Percentiles rank a stretch among this genome's conserved stretches.
phyloP scores from a whole-genome alignment of 1,140 invertebrate genomes.

The Halesus radiatus region DNA sequence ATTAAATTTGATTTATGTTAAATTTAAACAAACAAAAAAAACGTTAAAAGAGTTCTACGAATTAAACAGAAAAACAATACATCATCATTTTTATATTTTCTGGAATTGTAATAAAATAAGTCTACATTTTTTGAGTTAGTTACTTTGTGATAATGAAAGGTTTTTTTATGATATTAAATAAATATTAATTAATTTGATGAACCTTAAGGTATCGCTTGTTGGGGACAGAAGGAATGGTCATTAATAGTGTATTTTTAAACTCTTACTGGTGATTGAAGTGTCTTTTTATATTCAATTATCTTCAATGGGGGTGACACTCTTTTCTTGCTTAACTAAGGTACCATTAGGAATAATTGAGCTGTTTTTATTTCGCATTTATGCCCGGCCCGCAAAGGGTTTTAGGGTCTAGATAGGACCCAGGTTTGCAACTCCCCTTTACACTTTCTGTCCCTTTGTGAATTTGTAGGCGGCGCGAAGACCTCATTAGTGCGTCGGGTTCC shows the following conservation, averaged over 20 bases:
- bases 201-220: neutral
- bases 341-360: conserved; percentile 15
- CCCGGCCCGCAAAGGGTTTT: conserved; percentile 14
- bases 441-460: conserved; percentile 11
- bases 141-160: too few relatives aligned
- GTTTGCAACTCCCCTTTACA: neutral
- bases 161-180: too few relatives aligned
- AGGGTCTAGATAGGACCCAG: neutral
- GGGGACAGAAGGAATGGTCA: neutral
- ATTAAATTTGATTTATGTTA: too few relatives aligned
- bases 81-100: too few relatives aligned
- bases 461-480: conserved; percentile 17
- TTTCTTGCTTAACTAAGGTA: neutral
- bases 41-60: too few relatives aligned
- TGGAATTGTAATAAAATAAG: too few relatives aligned
- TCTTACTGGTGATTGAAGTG: too few relatives aligned
- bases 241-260: neutral
- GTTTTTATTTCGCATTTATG: neutral
- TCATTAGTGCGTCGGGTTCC: conserved; percentile 16
- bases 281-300: neutral
- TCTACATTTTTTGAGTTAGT: too few relatives aligned
- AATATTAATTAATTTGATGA: too few relatives aligned
- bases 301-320: neutral
- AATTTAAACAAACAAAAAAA: too few relatives aligned
- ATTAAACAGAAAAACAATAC: too few relatives aligned